phyloP scores from a whole-genome alignment of 2,888 invertebrate species.

The Drosophila quinaria region DNA sequence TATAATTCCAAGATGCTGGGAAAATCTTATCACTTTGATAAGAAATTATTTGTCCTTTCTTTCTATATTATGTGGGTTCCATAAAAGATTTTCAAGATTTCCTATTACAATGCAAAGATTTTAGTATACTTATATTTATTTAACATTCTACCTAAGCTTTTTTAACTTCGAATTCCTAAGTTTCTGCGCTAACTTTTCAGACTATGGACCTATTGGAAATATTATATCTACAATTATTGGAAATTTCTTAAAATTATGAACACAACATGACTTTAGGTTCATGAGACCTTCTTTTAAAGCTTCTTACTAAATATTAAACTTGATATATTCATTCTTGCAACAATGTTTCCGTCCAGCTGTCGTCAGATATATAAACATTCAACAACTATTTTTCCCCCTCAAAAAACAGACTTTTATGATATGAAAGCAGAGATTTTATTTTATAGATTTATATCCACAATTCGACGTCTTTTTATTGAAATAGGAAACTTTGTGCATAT shows the following conservation, averaged over 20 bases:
- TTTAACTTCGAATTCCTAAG: too few relatives aligned
- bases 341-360: conserved; percentile 60
- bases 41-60: conserved; percentile 1
- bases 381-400: conserved; percentile 4
- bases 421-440: conserved; percentile 69
- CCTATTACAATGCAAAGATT: too few relatives aligned
- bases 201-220: not conserved
- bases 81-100: not conserved
- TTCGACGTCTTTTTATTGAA: conserved; percentile 72
- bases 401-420: conserved; percentile 56
- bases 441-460: conserved; percentile 74
- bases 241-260: not conserved
- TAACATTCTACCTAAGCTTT: not conserved
- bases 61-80: not conserved
- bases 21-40: not conserved
- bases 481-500: conserved; percentile 80
- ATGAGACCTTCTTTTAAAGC: not conserved
- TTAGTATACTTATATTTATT: too few relatives aligned
- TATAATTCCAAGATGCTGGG: conserved; percentile 8
- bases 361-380: conserved; percentile 49
- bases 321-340: conserved; percentile 23
- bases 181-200: too few relatives aligned
- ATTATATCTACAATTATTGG: too few relatives aligned
- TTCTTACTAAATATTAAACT: not conserved
- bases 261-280: not conserved